A percentile compares a stretch with the other conserved stretches of the same genome.
Conservation (phyloP, 2,797 vertebrate genomes). For the Crenichthys baileyi region DNA sequence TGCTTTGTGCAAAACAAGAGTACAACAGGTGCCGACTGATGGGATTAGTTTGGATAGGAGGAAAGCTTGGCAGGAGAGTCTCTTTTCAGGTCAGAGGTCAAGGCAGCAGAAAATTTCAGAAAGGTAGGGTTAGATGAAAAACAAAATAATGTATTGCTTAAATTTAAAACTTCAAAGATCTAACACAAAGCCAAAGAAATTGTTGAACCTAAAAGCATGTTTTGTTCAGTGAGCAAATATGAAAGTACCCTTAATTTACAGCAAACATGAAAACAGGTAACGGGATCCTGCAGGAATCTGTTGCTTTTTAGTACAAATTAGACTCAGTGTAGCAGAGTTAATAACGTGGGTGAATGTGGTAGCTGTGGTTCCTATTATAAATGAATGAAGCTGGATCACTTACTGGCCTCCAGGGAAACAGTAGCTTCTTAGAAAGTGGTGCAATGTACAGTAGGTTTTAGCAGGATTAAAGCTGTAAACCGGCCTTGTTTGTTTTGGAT, state of each 20-base stretch:
- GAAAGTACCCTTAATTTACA: background rate
- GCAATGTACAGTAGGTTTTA: constrained; percentile 22
- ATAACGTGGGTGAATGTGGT: constrained; percentile 15
- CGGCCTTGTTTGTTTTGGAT: background rate
- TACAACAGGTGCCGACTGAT: constrained; percentile 38
- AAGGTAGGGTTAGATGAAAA: background rate
- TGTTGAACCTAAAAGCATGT: background rate
- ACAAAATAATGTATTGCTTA: background rate
- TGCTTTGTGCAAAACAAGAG: constrained; percentile 12
- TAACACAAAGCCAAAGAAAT: background rate
- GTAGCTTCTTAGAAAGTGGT: constrained; percentile 58
- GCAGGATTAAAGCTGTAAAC: constrained; percentile 6
- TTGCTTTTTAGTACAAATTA: constrained; percentile 40
- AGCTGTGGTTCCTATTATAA: constrained; percentile 64
- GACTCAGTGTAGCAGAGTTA: constrained; percentile 22
- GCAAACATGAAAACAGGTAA: background rate
- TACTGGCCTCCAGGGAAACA: constrained; percentile 70
- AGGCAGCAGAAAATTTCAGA: background rate
- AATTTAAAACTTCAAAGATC: background rate
- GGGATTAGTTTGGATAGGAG: constrained; percentile 34
- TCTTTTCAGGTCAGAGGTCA: constrained; percentile 28
- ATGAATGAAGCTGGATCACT: constrained; percentile 77
- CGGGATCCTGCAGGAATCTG: constrained; percentile 1
- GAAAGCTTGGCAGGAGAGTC: constrained; percentile 8
- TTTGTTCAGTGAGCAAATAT: background rate